A percentile compares a stretch with the other conserved stretches of the same genome.
These are phyloP conservation scores for Eristalis tenax DNA, from an alignment of 2,888 invertebrate species.

Conservation along the genomic window DNA sequence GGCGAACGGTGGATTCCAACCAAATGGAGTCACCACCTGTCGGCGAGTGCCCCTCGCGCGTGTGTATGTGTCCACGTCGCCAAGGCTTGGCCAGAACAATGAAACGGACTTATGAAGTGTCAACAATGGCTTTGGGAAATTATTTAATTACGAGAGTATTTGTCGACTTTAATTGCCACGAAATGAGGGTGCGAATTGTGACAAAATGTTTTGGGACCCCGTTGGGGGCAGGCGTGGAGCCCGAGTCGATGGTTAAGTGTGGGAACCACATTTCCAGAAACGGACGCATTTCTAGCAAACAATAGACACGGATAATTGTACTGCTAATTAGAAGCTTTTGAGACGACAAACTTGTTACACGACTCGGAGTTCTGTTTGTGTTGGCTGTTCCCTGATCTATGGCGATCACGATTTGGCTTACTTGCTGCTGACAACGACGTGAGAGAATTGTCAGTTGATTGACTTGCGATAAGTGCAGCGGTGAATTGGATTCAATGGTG, in stretches of 20 bases:
- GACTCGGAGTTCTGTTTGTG: neutral
- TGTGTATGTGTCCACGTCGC: neutral
- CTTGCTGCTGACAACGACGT: neutral
- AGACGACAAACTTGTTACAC: conserved; percentile 19
- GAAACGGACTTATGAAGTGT: conserved; percentile 25
- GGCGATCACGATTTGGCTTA: neutral
- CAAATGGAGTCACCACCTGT: neutral
- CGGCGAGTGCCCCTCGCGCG: too few relatives aligned
- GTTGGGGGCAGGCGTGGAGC: neutral
- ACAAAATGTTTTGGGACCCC: conserved; percentile 8
- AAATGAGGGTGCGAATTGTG: conserved; percentile 54
- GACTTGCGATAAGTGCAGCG: neutral
- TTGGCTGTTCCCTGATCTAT: neutral
- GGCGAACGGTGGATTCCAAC: neutral
- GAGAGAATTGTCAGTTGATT: neutral
- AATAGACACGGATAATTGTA: conserved; percentile 6
- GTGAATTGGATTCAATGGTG: neutral
- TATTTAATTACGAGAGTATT: conserved; percentile 38
- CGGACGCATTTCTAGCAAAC: neutral
- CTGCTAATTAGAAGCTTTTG: conserved; percentile 32
- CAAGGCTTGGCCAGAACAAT: conserved; percentile 26
- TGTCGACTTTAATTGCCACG: conserved; percentile 42
- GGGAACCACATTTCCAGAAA: conserved; percentile 27
- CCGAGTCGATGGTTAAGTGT: conserved; percentile 1
- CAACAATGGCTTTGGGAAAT: conserved; percentile 32